phyloP scores from a whole-genome alignment of 2,797 vertebrate genomes.

The Liasis olivaceus region DNA sequence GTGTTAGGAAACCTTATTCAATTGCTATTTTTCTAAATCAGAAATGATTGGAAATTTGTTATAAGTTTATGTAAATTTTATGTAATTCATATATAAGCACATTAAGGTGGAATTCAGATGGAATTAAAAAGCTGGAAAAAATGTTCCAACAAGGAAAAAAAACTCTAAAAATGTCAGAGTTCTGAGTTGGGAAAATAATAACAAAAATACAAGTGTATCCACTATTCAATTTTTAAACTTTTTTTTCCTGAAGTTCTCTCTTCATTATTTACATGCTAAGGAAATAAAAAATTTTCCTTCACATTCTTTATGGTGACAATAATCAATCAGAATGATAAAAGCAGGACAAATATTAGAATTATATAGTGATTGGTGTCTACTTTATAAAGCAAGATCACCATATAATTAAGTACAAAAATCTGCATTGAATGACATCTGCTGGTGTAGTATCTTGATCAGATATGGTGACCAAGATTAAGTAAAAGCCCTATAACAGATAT shows the following conservation, averaged over 20 bases:
- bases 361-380: slow-evolving; percentile 69
- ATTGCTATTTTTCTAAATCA: slow-evolving; percentile 66
- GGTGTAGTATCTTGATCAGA: slow-evolving; percentile 80
- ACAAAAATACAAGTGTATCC: slow-evolving; percentile 73
- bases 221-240: slow-evolving; percentile 76
- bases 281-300: slow-evolving; percentile 74
- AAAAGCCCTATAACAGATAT: slow-evolving; percentile 77
- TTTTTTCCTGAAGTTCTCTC: slow-evolving; percentile 71
- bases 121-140: slow-evolving; percentile 67
- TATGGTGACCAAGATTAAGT: slow-evolving; percentile 79
- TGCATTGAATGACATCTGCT: slow-evolving; percentile 81
- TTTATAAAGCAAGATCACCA: slow-evolving; percentile 80
- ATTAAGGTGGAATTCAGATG: slow-evolving; percentile 64
- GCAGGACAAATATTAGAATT: slow-evolving; percentile 73
- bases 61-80: slow-evolving; percentile 66
- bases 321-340: slow-evolving; percentile 69
- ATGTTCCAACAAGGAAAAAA: slow-evolving; percentile 57
- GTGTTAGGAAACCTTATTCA: slow-evolving; percentile 62
- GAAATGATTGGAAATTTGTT: slow-evolving; percentile 61
- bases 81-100: slow-evolving; percentile 72
- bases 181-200: slow-evolving; percentile 60
- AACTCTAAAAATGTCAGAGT: slow-evolving; percentile 72
- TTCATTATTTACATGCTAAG: slow-evolving; percentile 76
- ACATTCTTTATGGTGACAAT: slow-evolving; percentile 76
- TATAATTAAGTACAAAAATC: slow-evolving; percentile 81